Evolutionary conservation across 2,113 vertebrate genomes (phyloP).

Genomic region (Tichodroma muraria): DNA sequence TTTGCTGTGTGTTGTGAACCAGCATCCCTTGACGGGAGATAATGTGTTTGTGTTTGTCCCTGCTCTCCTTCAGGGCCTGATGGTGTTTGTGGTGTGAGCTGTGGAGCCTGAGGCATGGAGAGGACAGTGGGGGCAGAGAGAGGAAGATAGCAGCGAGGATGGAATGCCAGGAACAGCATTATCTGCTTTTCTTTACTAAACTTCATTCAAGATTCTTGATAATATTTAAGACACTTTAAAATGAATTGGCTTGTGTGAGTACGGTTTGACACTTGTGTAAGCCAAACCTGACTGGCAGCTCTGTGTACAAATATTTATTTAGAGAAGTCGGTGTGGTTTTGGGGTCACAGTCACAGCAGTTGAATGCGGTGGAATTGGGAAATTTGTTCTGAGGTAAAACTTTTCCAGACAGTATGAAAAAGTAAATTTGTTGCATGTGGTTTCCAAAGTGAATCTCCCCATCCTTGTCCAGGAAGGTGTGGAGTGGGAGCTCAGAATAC

Average conservation of each 20-base stretch:
- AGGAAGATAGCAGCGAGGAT: background rate
- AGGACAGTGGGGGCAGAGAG: background rate
- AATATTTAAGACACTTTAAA: background rate
- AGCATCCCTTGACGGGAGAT: accelerated
- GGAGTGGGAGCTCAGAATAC: background rate
- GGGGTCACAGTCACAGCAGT: background rate
- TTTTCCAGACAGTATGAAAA: background rate
- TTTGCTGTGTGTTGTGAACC: background rate
- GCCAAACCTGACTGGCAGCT: background rate
- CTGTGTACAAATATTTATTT: background rate
- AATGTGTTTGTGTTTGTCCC: background rate
- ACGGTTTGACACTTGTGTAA: accelerated
- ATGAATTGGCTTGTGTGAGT: background rate
- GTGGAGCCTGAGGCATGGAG: accelerated
- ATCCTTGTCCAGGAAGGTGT: background rate
- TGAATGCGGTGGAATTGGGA: background rate
- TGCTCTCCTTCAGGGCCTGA: background rate
- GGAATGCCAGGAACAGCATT: background rate
- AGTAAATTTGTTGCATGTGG: background rate
- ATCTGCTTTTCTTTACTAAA: background rate
- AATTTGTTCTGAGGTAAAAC: background rate
- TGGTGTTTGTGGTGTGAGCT: background rate
- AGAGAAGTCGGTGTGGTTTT: background rate
- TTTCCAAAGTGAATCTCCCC: background rate
- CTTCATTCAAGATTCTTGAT: background rate